These are phyloP conservation scores for Sarotherodon lohbergeri DNA, from an alignment of 2,113 vertebrate species.

Conservation along the genomic window DNA sequence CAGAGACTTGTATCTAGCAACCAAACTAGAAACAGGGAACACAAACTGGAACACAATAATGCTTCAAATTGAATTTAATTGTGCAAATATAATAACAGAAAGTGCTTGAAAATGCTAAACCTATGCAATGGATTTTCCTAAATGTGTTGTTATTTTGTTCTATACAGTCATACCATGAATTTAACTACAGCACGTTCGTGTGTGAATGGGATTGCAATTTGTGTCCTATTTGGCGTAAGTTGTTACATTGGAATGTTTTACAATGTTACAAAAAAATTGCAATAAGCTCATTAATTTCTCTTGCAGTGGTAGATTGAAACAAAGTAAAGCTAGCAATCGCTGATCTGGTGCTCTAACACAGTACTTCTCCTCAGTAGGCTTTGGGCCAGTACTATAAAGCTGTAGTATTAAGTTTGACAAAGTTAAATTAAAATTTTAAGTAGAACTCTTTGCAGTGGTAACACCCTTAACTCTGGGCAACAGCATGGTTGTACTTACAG, in stretches of 20 bases:
- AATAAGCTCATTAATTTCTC: neutral
- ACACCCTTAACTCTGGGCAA: neutral
- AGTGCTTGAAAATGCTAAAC: neutral
- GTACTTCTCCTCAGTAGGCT: neutral
- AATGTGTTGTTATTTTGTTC: neutral
- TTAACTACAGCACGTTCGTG: neutral
- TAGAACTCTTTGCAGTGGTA: neutral
- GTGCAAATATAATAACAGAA: neutral
- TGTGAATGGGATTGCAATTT: neutral
- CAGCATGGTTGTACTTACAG: neutral
- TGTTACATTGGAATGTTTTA: neutral
- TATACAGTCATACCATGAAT: neutral
- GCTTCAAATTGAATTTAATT: neutral
- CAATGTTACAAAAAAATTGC: neutral
- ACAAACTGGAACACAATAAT: neutral
- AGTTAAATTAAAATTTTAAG: neutral
- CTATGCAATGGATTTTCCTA: neutral
- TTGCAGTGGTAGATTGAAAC: neutral
- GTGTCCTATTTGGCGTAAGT: neutral
- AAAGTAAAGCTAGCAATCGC: neutral
- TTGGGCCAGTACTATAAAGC: neutral
- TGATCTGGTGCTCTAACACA: neutral
- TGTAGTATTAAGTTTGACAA: neutral
- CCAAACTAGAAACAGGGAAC: neutral
- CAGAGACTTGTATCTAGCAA: neutral